A percentile compares a stretch with the other conserved stretches of the same genome.
phyloP scores from a whole-genome alignment of 2,113 vertebrate genomes.

The Beaufortia kweichowensis region DNA sequence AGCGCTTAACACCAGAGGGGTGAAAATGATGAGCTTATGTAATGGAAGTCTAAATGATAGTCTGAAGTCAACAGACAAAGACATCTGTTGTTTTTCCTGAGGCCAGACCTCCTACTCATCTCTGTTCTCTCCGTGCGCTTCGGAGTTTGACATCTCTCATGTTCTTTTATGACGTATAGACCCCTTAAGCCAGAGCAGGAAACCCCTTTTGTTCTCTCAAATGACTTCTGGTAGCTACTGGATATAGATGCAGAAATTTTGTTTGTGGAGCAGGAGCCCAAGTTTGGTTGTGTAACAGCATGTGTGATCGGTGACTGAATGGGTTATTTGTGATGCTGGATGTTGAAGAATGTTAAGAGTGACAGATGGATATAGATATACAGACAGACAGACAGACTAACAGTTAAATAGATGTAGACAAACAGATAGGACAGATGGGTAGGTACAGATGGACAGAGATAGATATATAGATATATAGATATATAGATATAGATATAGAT shows the following conservation, averaged over 20 bases:
- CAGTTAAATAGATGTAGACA: too few relatives aligned
- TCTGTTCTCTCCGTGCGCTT: neutral
- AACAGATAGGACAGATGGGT: too few relatives aligned
- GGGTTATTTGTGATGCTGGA: too few relatives aligned
- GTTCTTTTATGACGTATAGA: constrained; percentile 42
- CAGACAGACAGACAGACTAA: too few relatives aligned
- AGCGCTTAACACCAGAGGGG: constrained; percentile 15
- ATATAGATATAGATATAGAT: too few relatives aligned
- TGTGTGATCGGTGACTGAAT: neutral
- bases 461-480: too few relatives aligned
- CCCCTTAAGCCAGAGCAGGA: constrained; percentile 46
- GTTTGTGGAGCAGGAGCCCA: neutral
- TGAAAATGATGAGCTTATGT: constrained; percentile 40
- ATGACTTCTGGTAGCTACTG: constrained; percentile 12
- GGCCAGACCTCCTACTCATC: constrained; percentile 39
- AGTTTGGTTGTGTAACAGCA: neutral
- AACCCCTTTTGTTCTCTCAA: constrained; percentile 33
- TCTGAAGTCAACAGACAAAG: constrained; percentile 44
- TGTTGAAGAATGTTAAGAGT: too few relatives aligned
- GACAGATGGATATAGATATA: too few relatives aligned
- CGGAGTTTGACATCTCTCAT: constrained; percentile 43
- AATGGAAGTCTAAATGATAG: constrained; percentile 49
- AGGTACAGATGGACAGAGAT: too few relatives aligned
- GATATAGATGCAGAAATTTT: neutral
- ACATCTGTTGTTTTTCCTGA: constrained; percentile 52